Percentiles rank a stretch among this genome's conserved stretches.
Conservation (phyloP, 2,888 invertebrate genomes). For the Pollenia angustigena region DNA sequence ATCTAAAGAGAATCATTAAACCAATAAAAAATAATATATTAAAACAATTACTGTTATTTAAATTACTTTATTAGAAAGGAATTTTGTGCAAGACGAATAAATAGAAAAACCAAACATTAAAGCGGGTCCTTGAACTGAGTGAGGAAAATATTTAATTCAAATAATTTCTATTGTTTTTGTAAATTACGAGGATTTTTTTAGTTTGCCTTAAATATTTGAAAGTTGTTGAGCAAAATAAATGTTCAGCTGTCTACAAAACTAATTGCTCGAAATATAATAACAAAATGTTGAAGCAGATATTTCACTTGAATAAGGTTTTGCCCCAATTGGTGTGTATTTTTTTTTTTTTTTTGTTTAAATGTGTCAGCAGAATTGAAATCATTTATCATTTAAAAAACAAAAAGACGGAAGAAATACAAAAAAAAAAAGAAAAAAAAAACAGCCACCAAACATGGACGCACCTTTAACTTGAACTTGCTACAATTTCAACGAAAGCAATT, state of each 20-base stretch:
- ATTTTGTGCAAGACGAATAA: too few species aligned
- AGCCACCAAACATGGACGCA: neutral
- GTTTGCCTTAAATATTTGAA: neutral
- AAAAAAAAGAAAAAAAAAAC: neutral
- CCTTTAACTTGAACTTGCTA: conserved; percentile 2
- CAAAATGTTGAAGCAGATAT: conserved; percentile 12
- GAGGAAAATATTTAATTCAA: neutral
- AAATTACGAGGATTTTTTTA: neutral
- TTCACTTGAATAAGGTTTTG: neutral
- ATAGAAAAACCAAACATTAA: too few species aligned
- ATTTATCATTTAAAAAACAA: conserved; percentile 52
- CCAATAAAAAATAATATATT: too few species aligned
- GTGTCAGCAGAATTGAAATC: conserved; percentile 45
- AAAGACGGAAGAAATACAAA: neutral
- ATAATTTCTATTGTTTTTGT: neutral
- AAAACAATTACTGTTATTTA: too few species aligned
- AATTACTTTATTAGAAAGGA: too few species aligned
- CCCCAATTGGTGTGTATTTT: neutral
- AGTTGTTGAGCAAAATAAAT: conserved; percentile 28
- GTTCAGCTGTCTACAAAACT: conserved; percentile 29
- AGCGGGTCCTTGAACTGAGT: too few species aligned
- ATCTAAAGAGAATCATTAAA: too few species aligned
- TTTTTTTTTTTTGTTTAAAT: neutral
- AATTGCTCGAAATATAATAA: conserved; percentile 34
- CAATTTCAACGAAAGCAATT: neutral